Evolutionary conservation across 1,140 invertebrate species (phyloP), one percentile per base, ranked within the genome.

Genomic region (Cyclargus thomasi): DNA sequence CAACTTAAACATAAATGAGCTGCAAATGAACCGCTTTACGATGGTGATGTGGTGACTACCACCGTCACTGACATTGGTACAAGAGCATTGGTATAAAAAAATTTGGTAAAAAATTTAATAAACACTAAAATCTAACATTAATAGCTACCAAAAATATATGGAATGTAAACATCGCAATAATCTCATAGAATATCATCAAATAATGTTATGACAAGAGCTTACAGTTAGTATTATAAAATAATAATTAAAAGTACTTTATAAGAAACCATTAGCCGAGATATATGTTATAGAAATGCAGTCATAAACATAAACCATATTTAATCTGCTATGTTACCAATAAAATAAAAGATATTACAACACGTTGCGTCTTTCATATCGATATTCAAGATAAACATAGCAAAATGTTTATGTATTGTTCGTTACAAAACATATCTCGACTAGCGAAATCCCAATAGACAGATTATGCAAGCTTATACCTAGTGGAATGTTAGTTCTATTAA

Each of bases 1-100:
- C 70, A 70, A 74, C 59, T 67, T 77, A 71, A 55, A 62, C 14
- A 63, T 63, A 70, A 18, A 63, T 70, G 36, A 64, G 70, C 55
- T 59, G 39, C 62, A 17, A 65, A 7, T 57, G 39, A n/a, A 39
- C 23, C 29, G 21, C 21, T 14, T 23, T 57, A 35, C 59, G 53
- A n/a, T n/a, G 68, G 63, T 71, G 74, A 73, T 70, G 21, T n/a
- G 68, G 63, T 71, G 74, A 73, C 71, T 67, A 73, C 68, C 69
- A 53, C 53, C 68, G 59, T 67, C 71, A 80, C 75, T 73, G 80
- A 76, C 79, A 82, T 76, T 79, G 78, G 76, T 47, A 69, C 76
- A 83, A 81, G 79, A 85, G 78, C 86, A 88, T 87, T 88, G 86
- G 84, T 87, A 88, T 88, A 80, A 83, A 86, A 83, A 79, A 88